phyloP scores from a whole-genome alignment of 2,888 invertebrate genomes.

The Dinocampus coccinellae region DNA sequence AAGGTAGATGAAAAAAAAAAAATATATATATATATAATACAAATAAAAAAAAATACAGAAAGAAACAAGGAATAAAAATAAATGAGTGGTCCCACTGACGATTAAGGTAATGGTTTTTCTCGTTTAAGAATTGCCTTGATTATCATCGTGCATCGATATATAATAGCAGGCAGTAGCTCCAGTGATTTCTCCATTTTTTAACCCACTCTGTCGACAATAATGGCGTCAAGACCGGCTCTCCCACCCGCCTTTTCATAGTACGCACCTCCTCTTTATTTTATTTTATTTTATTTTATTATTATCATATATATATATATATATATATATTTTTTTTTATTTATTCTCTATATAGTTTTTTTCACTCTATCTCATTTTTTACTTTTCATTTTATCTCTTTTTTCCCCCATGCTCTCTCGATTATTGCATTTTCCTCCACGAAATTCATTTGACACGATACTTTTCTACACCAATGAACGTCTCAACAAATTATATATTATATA shows the following conservation, averaged over 20 bases:
- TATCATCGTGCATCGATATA: conserved; percentile 6
- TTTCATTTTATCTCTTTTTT: neutral
- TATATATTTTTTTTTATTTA: neutral
- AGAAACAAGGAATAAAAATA: neutral
- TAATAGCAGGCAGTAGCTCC: conserved; percentile 2
- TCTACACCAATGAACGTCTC: neutral
- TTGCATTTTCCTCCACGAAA: too few relatives aligned
- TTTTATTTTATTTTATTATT: too few relatives aligned
- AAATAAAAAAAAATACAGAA: neutral
- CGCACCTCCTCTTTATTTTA: conserved; percentile 14
- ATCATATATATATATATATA: too few relatives aligned
- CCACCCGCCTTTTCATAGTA: neutral
- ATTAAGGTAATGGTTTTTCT: conserved; percentile 20
- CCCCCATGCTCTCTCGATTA: too few relatives aligned
- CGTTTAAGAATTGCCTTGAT: conserved; percentile 1
- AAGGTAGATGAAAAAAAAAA: neutral
- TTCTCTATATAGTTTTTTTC: neutral
- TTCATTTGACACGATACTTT: neutral
- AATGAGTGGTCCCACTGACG: conserved; percentile 11
- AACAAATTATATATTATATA: too few relatives aligned
- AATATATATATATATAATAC: neutral
- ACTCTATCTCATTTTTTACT: neutral
- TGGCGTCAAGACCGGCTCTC: conserved; percentile 22
- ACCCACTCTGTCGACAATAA: conserved; percentile 11
- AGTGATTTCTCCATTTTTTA: conserved; percentile 3